Evolutionary conservation across 2,888 invertebrate genomes (phyloP), one percentile per base, ranked within the genome.

Genomic region (Erannis defoliaria): DNA sequence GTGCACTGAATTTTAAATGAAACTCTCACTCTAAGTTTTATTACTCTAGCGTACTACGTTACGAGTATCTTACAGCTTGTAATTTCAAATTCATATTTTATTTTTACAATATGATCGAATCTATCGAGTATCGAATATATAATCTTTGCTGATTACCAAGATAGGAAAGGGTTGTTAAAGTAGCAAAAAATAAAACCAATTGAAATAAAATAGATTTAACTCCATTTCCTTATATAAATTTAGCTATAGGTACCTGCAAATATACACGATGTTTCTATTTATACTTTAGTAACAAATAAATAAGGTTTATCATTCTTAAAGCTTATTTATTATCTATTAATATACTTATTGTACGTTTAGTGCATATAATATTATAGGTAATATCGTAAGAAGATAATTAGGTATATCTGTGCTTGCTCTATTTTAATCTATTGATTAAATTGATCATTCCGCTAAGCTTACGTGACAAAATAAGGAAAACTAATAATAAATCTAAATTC

Each of bases 401-500:
- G 14, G n/a, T 46, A 31, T 14, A 16, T 46, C 31, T 10, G 19
- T 33, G 12, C 18, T 31, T 18, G 12, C 19, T 18, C 6, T 31
- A 19, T 31, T 46, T 31, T 33, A 18, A 33, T 33, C 29, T 19
- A 31, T 19, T 33, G 31, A n/a, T 46, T 18, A 33, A 19, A 19
- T 45, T 16, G 2, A 23, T 58, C 16, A 49, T 55, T 49, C 37
- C 60, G n/a, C 10, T 35, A 31, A 31, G 18, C 38, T 18, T 55
- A 49, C 31, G n/a, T n/a, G n/a, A n/a, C n/a, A n/a, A 26, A 23
- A 23, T 23, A 23, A 23, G 5, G 2, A 23, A 23, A 23, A 23
- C 8, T 6, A n/a, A 31, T 45, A 16, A 43, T 46, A 21, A 37
- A 46, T 49, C 51, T 53, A 38, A 66, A 78, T 65, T 86, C 86